Percentiles rank a stretch among this genome's conserved stretches.
Evolutionary conservation across 2,888 invertebrate species (phyloP).

Genomic region (Anodontia alba): DNA sequence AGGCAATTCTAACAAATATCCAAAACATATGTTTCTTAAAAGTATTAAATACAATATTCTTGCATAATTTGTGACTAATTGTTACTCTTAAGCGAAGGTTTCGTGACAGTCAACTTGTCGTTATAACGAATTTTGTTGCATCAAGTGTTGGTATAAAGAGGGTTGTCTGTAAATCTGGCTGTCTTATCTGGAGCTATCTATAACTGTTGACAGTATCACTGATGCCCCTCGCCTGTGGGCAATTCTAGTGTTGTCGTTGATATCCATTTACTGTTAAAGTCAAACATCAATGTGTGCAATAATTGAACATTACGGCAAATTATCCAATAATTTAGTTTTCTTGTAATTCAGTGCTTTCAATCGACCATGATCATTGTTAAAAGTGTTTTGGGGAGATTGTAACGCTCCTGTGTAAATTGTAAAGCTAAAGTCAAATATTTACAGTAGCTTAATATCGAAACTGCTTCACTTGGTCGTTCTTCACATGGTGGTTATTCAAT

Average conservation of each 20-base stretch:
- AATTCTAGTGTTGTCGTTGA: background rate
- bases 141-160: no score
- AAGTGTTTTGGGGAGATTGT: background rate
- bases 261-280: conserved; percentile 15
- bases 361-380: background rate
- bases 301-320: conserved; percentile 13
- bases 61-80: no score
- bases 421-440: conserved; percentile 11
- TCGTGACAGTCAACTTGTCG: no score
- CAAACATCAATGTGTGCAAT: conserved; percentile 9
- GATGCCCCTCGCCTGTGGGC: background rate
- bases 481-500: no score
- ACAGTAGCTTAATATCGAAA: background rate
- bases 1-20: no score
- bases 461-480: no score
- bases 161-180: no score
- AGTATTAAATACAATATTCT: no score
- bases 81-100: no score
- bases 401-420: conserved; percentile 5
- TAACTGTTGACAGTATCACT: background rate
- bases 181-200: no score
- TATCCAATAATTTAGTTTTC: conserved; percentile 11
- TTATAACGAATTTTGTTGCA: no score
- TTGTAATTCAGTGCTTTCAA: conserved; percentile 3
- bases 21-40: no score